Percentiles rank a stretch among this genome's conserved stretches.
Conservation (phyloP, 2,797 vertebrate species). For the Halcyon badia region DNA sequence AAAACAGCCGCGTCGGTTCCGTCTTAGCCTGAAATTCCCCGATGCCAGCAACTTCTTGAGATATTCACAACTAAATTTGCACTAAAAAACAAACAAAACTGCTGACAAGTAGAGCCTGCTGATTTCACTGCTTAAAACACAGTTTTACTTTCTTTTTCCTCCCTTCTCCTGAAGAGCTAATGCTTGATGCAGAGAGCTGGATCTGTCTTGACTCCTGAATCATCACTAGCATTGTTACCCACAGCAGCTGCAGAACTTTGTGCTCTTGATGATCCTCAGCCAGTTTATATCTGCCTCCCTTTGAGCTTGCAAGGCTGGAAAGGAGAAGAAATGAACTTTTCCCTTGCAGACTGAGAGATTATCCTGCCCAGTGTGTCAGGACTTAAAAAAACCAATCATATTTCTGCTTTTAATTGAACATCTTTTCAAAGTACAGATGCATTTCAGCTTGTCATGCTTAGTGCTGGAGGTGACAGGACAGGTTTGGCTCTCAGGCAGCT, state of each 20-base stretch:
- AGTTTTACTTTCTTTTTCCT: neutral
- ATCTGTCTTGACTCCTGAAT: neutral
- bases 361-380: neutral
- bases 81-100: neutral
- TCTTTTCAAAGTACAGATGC: neutral
- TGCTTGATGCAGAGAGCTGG: neutral
- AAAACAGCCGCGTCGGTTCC: neutral
- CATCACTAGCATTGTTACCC: constrained; percentile 28
- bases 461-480: neutral
- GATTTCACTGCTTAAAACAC: neutral
- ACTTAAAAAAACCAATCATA: neutral
- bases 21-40: neutral
- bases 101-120: neutral
- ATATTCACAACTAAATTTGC: neutral
- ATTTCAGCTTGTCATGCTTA: neutral
- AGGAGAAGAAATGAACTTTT: neutral
- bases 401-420: neutral
- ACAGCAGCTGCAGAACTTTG: neutral
- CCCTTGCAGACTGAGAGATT: neutral
- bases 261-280: neutral
- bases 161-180: neutral
- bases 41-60: constrained; percentile 8
- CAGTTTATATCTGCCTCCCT: neutral
- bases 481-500: neutral
- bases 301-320: neutral